Evolutionary conservation across 92 coral and sea anemone genomes (phyloP).

Genomic region (Siderastrea siderea): DNA sequence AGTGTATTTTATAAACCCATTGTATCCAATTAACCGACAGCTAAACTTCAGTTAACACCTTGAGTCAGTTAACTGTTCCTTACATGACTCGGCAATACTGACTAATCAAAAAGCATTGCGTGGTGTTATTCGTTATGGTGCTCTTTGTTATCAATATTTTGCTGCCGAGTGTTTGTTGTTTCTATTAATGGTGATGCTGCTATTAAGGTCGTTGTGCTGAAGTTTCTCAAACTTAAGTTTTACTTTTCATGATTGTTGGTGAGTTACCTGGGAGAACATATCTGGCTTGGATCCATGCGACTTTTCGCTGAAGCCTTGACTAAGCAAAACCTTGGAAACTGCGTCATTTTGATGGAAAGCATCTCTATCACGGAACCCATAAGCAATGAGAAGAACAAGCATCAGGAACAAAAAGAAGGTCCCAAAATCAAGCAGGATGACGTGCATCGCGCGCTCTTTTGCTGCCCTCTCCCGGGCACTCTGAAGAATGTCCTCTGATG

Average conservation of each 20-base stretch:
- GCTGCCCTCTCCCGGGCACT: constrained; percentile 80
- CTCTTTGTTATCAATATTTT: too few relatives aligned
- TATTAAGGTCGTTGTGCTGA: not conserved
- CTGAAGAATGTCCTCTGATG: constrained; percentile 75
- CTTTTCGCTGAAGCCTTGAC: constrained; percentile 32
- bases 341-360: constrained; percentile 82
- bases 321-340: constrained; percentile 59
- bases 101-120: too few relatives aligned
- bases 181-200: not conserved
- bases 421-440: constrained; percentile 76
- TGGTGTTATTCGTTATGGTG: too few relatives aligned
- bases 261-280: constrained; percentile 75
- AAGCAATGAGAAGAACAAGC: constrained; percentile 85
- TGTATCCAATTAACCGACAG: too few relatives aligned
- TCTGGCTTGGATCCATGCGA: constrained; percentile 21
- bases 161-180: not conserved
- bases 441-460: constrained; percentile 86
- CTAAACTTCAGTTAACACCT: too few relatives aligned
- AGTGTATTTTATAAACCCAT: too few relatives aligned
- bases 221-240: not conserved
- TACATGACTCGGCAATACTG: too few relatives aligned
- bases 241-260: not conserved
- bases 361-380: constrained; percentile 82
- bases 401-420: constrained; percentile 72
- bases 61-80: too few relatives aligned